These are phyloP conservation scores for Standfussiana lucernea DNA, from an alignment of 2,888 invertebrate species.

Conservation along the genomic window DNA sequence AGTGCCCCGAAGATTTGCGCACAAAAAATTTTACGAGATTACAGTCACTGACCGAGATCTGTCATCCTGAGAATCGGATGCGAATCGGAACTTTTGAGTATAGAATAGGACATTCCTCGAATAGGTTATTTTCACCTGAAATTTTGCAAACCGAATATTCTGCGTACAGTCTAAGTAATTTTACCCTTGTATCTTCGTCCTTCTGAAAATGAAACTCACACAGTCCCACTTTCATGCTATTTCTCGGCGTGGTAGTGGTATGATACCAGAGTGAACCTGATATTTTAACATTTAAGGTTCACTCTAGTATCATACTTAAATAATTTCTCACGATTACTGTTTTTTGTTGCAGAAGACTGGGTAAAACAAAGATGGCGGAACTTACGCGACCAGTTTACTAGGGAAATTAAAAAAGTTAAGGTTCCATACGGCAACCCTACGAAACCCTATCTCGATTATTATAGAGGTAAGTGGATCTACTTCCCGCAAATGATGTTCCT, in stretches of 20 bases:
- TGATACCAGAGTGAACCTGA: neutral
- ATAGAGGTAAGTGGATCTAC: constrained; percentile 69
- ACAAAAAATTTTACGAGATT: no score
- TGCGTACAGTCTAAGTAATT: neutral
- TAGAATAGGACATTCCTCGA: neutral
- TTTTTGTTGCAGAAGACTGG: constrained; percentile 63
- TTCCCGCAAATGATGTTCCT: constrained; percentile 67
- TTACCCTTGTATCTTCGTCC: neutral
- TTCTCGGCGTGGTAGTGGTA: neutral
- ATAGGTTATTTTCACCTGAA: no score
- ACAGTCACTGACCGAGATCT: neutral
- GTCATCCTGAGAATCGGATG: neutral
- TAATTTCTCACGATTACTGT: neutral
- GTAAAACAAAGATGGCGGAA: constrained; percentile 71
- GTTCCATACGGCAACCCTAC: constrained; percentile 48
- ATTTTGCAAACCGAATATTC: no score
- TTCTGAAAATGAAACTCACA: neutral
- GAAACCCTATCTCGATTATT: constrained; percentile 59
- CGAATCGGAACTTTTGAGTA: neutral
- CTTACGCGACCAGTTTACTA: constrained; percentile 68
- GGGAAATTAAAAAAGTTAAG: constrained; percentile 60
- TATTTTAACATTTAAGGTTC: neutral
- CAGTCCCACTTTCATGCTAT: neutral
- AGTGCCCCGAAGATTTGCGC: no score
- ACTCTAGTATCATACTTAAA: neutral